Base-by-base conservation (phyloP, 2,797 vertebrate species). In the Sternarchorhynchus goeldii region DNA sequence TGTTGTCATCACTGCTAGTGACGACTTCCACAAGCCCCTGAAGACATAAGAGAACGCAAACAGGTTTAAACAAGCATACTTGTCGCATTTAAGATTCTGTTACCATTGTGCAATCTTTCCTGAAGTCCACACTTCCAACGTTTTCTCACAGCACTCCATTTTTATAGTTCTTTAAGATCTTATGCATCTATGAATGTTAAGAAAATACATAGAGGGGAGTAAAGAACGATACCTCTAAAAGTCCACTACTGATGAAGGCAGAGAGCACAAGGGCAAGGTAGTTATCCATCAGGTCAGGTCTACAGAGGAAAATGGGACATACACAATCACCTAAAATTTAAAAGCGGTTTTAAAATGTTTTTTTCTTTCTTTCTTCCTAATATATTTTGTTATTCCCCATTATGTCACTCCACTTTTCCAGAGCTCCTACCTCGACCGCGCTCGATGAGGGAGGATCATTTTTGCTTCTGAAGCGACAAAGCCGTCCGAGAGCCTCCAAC, bases 221-320 rank as follows among this genome's bases (percentile, higher is more conserved):
- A 60, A 50, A 36, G 7, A 78, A 41, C 2, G 8, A 29, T 93
- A 99, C 98, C 93, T 99, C 97, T 84, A 99, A 89, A 85, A 99
- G 94, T 78, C 96, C 96, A 85, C 96, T 96, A 83, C 90, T 92
- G 89, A 99, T 96, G 90, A 99, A 99, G 67, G 96, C 95, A 76
- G 96, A 98, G 10, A 99, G 94, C 82, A 99, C 93, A 88, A 99
- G 92, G 31, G 96, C 97, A 88, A 99, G 93, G 74, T 99, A 99
- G 91, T 98, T 99, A 92, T 99, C 98, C 95, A 99, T 98, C 82
- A 99, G 93, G 89, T 99, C 98, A 84, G 98, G 96, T 81, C 98
- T 99, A 18, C 21, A 12, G 41, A 68, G 60, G 74, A 2, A 74
- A 6, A 66, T 56, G 57, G 2, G 73, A 29, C 17, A 34, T 10